Evolutionary conservation across 2,113 vertebrate species (phyloP).

Genomic region (Hymenochirus boettgeri): DNA sequence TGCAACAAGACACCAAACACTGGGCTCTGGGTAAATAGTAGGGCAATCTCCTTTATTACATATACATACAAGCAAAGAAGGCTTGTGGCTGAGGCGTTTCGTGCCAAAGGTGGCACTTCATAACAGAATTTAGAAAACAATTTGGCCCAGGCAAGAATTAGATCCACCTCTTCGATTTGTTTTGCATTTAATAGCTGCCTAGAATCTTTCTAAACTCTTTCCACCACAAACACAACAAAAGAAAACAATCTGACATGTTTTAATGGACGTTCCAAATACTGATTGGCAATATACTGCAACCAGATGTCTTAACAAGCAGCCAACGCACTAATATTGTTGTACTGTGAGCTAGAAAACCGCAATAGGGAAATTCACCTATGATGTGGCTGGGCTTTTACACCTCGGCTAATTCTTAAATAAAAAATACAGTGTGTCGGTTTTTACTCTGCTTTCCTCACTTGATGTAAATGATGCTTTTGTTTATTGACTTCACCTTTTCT

Average conservation of each 20-base stretch:
- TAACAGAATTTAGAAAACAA: slow-evolving; percentile 17
- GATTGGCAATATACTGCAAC: slow-evolving; percentile 28
- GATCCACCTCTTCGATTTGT: slow-evolving; percentile 40
- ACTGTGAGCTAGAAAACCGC: slow-evolving; percentile 5
- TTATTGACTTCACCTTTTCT: neutral
- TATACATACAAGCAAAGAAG: no score
- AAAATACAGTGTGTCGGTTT: neutral
- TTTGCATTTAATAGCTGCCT: slow-evolving; percentile 34
- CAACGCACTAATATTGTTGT: slow-evolving; percentile 31
- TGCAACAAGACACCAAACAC: no score
- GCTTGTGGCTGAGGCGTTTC: no score
- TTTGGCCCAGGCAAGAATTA: slow-evolving; percentile 17
- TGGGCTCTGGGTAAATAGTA: no score
- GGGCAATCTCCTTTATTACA: no score
- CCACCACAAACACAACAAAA: slow-evolving; percentile 42
- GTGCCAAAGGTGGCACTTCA: no score
- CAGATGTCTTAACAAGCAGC: slow-evolving; percentile 27
- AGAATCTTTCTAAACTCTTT: slow-evolving; percentile 32
- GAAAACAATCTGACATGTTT: slow-evolving; percentile 39
- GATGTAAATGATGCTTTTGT: neutral
- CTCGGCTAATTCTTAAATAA: slow-evolving; percentile 7
- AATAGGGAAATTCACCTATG: slow-evolving; percentile 14
- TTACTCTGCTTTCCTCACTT: neutral
- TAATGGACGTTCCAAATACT: slow-evolving; percentile 28
- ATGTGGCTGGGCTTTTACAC: slow-evolving; percentile 7